A percentile compares a stretch with the other conserved stretches of the same genome.
These are phyloP conservation scores for Phalacrocorax aristotelis DNA, from an alignment of 2,113 vertebrate species.

Conservation along the genomic window DNA sequence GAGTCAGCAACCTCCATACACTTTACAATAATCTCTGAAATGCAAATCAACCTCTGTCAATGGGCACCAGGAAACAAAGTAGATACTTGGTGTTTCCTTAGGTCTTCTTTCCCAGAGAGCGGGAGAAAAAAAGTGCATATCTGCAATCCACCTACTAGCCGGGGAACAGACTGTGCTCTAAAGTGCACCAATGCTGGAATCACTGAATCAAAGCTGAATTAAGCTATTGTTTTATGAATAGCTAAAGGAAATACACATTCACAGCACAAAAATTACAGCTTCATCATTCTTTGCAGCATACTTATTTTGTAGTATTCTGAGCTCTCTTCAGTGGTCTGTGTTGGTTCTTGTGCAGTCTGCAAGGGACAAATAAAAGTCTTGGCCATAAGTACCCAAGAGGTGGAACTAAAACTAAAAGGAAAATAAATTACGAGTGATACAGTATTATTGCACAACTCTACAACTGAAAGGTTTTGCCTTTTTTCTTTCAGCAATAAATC, in stretches of 20 bases:
- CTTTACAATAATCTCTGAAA: not conserved
- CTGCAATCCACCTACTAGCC: not conserved
- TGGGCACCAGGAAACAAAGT: not conserved
- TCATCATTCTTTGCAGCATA: not conserved
- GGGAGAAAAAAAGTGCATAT: not conserved
- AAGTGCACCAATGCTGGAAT: not conserved
- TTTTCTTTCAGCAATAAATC: not conserved
- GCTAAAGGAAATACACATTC: not conserved
- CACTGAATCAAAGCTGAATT: not conserved
- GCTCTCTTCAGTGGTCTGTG: not conserved
- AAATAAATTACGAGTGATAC: not conserved
- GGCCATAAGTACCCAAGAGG: not conserved
- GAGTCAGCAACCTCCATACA: not conserved
- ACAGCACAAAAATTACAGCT: not conserved
- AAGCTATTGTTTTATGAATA: not conserved
- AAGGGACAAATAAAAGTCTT: not conserved
- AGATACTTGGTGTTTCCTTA: not conserved
- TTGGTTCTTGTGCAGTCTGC: conserved; percentile 23
- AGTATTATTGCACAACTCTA: not conserved
- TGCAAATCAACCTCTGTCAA: not conserved
- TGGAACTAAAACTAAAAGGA: not conserved
- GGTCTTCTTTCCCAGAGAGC: not conserved
- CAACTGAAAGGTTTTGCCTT: not conserved
- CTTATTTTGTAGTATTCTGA: conserved; percentile 38
- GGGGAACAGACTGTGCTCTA: not conserved